phyloP scores from a whole-genome alignment of 2,113 vertebrate genomes.

The Tautogolabrus adspersus region DNA sequence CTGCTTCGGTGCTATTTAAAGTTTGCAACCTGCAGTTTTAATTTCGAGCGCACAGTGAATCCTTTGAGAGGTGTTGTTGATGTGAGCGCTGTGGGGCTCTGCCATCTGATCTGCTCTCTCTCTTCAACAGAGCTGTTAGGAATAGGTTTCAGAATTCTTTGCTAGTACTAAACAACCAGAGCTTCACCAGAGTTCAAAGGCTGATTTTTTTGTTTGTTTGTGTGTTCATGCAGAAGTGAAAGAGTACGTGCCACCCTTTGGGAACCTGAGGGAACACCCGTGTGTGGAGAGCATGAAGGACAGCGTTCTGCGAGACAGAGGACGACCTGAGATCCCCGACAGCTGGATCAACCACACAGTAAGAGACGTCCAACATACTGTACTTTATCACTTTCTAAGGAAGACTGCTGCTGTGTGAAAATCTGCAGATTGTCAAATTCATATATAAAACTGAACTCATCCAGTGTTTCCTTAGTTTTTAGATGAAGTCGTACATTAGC shows the following conservation, averaged over 20 bases:
- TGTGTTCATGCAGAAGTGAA: conserved; percentile 88
- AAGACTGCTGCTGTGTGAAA: not conserved
- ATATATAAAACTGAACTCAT: no score
- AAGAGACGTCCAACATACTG: conserved; percentile 44
- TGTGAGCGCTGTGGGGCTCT: conserved; percentile 28
- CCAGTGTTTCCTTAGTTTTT: not conserved
- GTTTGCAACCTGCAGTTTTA: conserved; percentile 60
- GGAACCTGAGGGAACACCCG: conserved; percentile 94
- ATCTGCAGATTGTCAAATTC: no score
- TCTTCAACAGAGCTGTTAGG: conserved; percentile 8
- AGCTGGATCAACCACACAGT: conserved; percentile 95
- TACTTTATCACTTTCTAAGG: no score
- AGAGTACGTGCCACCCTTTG: conserved; percentile 96
- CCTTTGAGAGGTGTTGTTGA: conserved; percentile 52
- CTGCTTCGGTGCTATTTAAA: conserved; percentile 59
- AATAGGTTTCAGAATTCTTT: not conserved
- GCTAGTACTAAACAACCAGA: not conserved
- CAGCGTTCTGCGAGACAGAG: conserved; percentile 92
- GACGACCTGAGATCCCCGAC: conserved; percentile 92
- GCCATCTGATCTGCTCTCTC: conserved; percentile 33
- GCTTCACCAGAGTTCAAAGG: not conserved
- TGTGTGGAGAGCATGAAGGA: conserved; percentile 99
- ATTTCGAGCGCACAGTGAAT: conserved; percentile 41
- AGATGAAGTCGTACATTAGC: not conserved
- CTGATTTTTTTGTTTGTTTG: conserved; percentile 28